Conservation (phyloP, 53 echinoderm and acorn worm genomes). For the Echinarachnius parma region DNA sequence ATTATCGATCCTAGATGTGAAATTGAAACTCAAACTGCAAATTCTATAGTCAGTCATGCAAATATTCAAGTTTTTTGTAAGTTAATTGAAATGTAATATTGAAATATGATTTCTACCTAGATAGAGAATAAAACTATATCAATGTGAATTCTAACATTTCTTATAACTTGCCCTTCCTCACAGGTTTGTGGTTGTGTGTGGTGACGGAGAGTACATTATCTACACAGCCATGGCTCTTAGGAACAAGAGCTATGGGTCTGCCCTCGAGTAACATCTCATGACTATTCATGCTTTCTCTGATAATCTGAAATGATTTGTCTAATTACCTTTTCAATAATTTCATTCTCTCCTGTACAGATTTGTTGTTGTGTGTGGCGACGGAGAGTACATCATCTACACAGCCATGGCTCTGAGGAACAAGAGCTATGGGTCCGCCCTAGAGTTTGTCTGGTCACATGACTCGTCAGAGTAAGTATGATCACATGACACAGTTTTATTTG, state of each 20-base stretch:
- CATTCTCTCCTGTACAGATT: too few relatives aligned
- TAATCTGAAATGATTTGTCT: too few relatives aligned
- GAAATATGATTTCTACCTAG: background rate
- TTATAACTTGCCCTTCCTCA: background rate
- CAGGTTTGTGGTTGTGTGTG: slow-evolving; percentile 89
- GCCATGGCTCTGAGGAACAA: slow-evolving; percentile 99
- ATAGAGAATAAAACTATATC: background rate
- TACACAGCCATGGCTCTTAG: slow-evolving; percentile 96
- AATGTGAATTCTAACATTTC: background rate
- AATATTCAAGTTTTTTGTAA: too few relatives aligned
- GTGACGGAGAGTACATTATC: slow-evolving; percentile 91
- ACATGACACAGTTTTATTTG: too few relatives aligned
- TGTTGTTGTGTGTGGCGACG: slow-evolving; percentile 98
- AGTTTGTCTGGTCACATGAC: slow-evolving; percentile 98
- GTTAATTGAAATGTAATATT: too few relatives aligned
- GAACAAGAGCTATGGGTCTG: slow-evolving; percentile 96
- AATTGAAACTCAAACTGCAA: too few relatives aligned
- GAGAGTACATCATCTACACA: slow-evolving; percentile 99
- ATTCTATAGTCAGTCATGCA: too few relatives aligned
- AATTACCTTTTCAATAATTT: too few relatives aligned
- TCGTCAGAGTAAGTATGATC: slow-evolving; percentile 86
- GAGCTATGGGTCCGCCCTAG: slow-evolving; percentile 92
- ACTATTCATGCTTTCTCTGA: too few relatives aligned
- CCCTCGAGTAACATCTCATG: too few relatives aligned
- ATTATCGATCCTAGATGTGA: too few relatives aligned